Conservation (phyloP, 2,113 vertebrate species). For the Sebastes schlegelii region DNA sequence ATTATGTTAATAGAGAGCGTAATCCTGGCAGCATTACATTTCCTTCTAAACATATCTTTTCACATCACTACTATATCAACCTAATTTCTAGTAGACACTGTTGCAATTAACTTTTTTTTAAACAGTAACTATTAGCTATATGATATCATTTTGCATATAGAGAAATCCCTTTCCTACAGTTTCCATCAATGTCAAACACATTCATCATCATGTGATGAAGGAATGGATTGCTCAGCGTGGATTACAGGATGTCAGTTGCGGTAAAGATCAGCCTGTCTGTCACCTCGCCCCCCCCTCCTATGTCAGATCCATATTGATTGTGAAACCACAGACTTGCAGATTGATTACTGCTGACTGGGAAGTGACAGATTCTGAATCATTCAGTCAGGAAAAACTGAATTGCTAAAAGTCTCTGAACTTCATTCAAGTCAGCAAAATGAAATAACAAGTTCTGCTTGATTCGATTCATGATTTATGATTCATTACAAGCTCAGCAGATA, state of each 20-base stretch:
- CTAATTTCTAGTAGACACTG: neutral
- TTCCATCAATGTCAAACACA: neutral
- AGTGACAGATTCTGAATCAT: constrained; percentile 48
- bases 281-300: constrained; percentile 20
- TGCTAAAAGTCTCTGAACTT: constrained; percentile 8
- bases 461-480: neutral
- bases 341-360: constrained; percentile 53
- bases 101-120: neutral
- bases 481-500: constrained; percentile 21
- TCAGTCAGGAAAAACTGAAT: constrained; percentile 27
- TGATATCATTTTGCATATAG: no score
- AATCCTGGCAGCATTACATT: neutral
- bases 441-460: neutral
- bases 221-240: neutral
- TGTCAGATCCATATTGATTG: constrained; percentile 48
- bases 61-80: neutral
- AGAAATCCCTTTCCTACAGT: neutral
- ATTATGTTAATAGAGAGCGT: neutral
- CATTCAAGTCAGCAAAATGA: constrained; percentile 33
- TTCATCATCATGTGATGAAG: neutral
- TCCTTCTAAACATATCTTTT: neutral
- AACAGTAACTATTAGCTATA: neutral
- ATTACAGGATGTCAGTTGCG: neutral
- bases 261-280: constrained; percentile 18
- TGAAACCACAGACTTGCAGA: constrained; percentile 57